Evolutionary conservation across 2,797 vertebrate genomes (phyloP).

Genomic region (Saxicola maurus): DNA sequence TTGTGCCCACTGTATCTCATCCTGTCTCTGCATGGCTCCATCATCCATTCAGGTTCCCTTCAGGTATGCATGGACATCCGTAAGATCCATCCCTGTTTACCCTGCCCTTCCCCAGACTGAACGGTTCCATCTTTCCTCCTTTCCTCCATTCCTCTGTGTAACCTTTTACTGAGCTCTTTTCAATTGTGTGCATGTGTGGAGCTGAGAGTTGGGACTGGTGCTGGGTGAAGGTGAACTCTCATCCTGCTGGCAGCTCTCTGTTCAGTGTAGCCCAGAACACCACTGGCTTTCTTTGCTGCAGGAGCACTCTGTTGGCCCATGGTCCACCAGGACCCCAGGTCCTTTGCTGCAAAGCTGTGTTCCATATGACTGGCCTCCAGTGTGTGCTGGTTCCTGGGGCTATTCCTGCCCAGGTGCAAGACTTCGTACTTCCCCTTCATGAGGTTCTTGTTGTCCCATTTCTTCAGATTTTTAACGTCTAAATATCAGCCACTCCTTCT

Average conservation of each 20-base stretch:
- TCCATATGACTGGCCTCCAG: background rate
- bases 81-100: rapidly evolving
- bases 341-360: background rate
- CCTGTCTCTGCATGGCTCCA: background rate
- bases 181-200: background rate
- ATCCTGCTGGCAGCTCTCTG: background rate
- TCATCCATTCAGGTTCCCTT: background rate
- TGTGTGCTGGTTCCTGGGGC: background rate
- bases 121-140: background rate
- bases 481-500: background rate
- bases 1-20: background rate
- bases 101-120: background rate
- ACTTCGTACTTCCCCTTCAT: background rate
- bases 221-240: background rate
- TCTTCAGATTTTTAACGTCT: background rate
- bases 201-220: background rate
- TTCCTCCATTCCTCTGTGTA: background rate
- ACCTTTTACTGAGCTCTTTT: background rate
- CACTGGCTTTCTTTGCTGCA: background rate
- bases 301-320: background rate
- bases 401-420: background rate
- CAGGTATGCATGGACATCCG: background rate
- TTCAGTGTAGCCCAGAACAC: background rate
- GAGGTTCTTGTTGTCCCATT: background rate
- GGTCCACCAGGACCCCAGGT: background rate